These are phyloP conservation scores for Nemapogon koenigi DNA, from an alignment of 2,888 invertebrate species.

Conservation along the genomic window DNA sequence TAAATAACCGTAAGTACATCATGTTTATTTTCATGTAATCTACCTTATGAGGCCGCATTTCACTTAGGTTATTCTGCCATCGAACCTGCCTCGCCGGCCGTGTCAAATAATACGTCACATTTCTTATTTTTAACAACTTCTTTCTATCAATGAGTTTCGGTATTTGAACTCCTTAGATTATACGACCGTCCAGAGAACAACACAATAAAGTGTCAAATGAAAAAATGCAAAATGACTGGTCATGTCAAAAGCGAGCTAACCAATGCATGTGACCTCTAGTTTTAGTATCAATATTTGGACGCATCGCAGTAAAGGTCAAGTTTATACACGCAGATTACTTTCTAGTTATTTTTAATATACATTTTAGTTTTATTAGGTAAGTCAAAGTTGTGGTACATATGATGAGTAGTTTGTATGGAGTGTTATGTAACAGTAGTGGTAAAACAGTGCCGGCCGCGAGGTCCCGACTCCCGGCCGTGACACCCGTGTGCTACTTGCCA, in stretches of 20 bases:
- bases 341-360: constrained; percentile 1
- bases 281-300: constrained; percentile 29
- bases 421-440: constrained; percentile 45
- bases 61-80: no score
- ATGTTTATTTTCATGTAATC: not conserved
- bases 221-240: not conserved
- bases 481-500: no score
- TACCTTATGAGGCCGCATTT: no score
- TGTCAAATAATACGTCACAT: constrained; percentile 2
- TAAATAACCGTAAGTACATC: constrained; percentile 5
- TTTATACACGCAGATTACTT: constrained; percentile 28
- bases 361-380: constrained; percentile 2
- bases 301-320: constrained; percentile 44
- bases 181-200: no score
- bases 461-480: constrained; percentile 30
- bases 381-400: constrained; percentile 1
- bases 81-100: no score
- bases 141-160: no score
- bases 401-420: constrained; percentile 7
- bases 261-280: constrained; percentile 37
- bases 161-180: no score
- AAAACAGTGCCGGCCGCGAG: not conserved
- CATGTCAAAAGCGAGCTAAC: constrained; percentile 11
- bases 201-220: no score
- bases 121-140: no score